Conservation (phyloP, 1,140 invertebrate species). For the Drosophila bocki region DNA sequence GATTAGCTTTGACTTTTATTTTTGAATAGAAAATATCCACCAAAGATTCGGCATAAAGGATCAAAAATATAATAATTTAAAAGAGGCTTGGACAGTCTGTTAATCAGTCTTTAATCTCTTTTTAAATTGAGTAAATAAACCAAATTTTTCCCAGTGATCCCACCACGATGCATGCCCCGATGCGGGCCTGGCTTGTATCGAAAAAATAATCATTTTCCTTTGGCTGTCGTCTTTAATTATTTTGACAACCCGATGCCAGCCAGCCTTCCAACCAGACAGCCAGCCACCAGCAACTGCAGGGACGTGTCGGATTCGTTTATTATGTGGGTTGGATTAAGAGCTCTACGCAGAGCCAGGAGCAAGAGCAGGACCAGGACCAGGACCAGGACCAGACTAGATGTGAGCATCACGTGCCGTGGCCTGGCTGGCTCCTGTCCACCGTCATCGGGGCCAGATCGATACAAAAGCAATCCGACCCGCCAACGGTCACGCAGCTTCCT, state of each 20-base stretch:
- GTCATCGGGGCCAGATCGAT: conserved; percentile 32
- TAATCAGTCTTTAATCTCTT: no score
- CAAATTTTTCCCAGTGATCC: neutral
- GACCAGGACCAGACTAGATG: conserved; percentile 29
- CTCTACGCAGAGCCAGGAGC: conserved; percentile 17
- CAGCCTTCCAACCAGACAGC: neutral
- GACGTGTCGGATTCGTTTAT: conserved; percentile 61
- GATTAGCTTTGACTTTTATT: no score
- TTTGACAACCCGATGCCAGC: conserved; percentile 37
- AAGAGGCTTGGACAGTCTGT: no score
- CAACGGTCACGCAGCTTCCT: conserved; percentile 37
- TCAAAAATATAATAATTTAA: no score
- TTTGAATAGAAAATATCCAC: no score
- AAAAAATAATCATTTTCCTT: conserved; percentile 49
- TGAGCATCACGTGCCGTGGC: conserved; percentile 34
- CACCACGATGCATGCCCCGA: conserved; percentile 1
- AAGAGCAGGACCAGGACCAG: neutral
- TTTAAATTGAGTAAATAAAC: neutral
- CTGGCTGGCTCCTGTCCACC: neutral
- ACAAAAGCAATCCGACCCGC: conserved; percentile 19
- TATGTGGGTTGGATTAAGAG: conserved; percentile 64
- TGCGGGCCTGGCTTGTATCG: conserved; percentile 28
- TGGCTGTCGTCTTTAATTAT: conserved; percentile 46
- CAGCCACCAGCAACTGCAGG: conserved; percentile 45
- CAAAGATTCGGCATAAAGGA: no score